Conservation (phyloP, 92 coral and sea anemone species). For the Epizoanthus scotinus region DNA sequence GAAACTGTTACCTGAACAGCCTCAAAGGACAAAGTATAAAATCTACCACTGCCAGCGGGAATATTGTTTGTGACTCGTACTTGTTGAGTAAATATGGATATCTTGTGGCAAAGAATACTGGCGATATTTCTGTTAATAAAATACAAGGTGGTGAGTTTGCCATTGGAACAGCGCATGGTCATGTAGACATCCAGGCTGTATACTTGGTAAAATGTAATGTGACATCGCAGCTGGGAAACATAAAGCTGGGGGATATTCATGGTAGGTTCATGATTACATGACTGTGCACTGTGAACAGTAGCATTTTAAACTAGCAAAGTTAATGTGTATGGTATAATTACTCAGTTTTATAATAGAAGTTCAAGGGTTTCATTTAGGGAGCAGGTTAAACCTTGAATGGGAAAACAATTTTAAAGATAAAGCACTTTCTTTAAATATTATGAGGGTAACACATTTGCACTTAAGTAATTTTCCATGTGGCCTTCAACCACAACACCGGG, state of each 20-base stretch:
- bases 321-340: too few relatives aligned
- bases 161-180: slow-evolving; percentile 65
- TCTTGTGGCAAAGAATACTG: slow-evolving; percentile 56
- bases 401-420: too few relatives aligned
- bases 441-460: too few relatives aligned
- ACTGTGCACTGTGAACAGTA: neutral
- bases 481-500: too few relatives aligned
- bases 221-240: slow-evolving; percentile 58
- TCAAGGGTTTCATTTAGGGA: too few relatives aligned
- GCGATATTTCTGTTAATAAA: slow-evolving; percentile 69
- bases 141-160: slow-evolving; percentile 82
- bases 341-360: too few relatives aligned
- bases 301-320: too few relatives aligned
- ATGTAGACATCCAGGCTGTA: slow-evolving; percentile 57
- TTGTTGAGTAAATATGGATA: slow-evolving; percentile 70
- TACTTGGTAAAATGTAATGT: slow-evolving; percentile 72
- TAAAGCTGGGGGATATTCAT: slow-evolving; percentile 87
- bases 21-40: slow-evolving; percentile 66
- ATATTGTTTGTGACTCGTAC: slow-evolving; percentile 64
- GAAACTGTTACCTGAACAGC: slow-evolving; percentile 56
- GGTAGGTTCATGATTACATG: slow-evolving; percentile 62
- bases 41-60: slow-evolving; percentile 58
- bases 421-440: too few relatives aligned
- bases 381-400: too few relatives aligned
- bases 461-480: too few relatives aligned